phyloP scores from a whole-genome alignment of 2,797 vertebrate species.

The Hyperoplus lanceolatus region DNA sequence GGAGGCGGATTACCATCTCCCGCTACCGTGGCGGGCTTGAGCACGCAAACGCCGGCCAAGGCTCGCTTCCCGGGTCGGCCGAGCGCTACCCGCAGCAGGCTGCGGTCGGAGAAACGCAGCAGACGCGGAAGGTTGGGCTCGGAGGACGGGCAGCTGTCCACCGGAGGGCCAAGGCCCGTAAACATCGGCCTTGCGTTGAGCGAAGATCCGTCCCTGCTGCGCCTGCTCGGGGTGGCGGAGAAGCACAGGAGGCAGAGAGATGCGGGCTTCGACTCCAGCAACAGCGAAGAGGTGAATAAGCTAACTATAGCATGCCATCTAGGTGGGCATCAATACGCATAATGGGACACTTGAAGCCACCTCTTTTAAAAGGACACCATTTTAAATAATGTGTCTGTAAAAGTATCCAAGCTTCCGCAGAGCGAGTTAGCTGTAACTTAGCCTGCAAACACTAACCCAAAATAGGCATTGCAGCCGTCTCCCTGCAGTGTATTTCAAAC shows the following conservation, averaged over 20 bases:
- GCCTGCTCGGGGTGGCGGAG: constrained; percentile 85
- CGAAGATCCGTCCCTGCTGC: constrained; percentile 88
- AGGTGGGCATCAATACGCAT: not conserved
- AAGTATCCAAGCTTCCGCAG: constrained; percentile 54
- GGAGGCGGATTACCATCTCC: constrained; percentile 88
- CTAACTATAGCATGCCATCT: constrained; percentile 32
- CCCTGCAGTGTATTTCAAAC: constrained; percentile 12
- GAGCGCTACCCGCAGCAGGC: constrained; percentile 76
- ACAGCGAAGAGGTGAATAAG: constrained; percentile 85
- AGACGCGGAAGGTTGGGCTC: constrained; percentile 78
- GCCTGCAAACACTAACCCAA: constrained; percentile 32
- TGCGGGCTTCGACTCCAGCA: constrained; percentile 86
- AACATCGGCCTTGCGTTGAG: constrained; percentile 84
- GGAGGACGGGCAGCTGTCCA: constrained; percentile 70
- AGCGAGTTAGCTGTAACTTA: constrained; percentile 56
- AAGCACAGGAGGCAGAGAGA: constrained; percentile 86
- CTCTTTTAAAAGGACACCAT: not conserved
- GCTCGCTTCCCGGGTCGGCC: constrained; percentile 92
- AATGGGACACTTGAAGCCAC: rapidly evolving
- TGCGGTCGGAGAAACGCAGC: constrained; percentile 81
- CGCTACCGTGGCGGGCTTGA: constrained; percentile 75
- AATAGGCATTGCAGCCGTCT: constrained; percentile 11
- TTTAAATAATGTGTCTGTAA: constrained; percentile 17
- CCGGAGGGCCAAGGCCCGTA: constrained; percentile 85
- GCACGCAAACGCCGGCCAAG: constrained; percentile 72